Evolutionary conservation across 2,113 vertebrate genomes (phyloP), one percentile per base, ranked within the genome.

Genomic region (Alectura lathami): DNA sequence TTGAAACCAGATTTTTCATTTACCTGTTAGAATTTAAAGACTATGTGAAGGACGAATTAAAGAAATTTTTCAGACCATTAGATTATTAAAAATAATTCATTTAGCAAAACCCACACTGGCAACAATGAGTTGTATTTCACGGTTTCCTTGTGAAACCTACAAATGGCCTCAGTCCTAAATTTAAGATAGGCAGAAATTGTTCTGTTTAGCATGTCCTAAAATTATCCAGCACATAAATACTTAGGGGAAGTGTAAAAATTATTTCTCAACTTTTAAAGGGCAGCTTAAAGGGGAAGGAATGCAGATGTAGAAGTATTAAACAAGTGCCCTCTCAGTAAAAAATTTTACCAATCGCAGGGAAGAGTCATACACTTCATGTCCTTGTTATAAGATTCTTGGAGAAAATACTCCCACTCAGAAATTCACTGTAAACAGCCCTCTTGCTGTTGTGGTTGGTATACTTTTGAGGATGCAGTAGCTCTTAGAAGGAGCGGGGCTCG

Each of bases 351-450:
- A 75, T 75, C 47, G 27, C 34, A 69, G 27, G 60, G 42, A 90
- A 92, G 74, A 88, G 63, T 86, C 66, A 21, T 94, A 62, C 36
- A 32, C 24, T 83, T 96, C 56, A 70, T 27, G 85, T 96, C 86
- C 75, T 60, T 92, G 93, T 95, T 96, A 54, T 34, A 95, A 77
- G 80, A 92, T 82, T 95, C 43, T 51, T 96, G 64, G 83, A 92
- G 83, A 95, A 95, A 96, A 95, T 82, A 89, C 66, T 94, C 93
- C 96, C 83, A 96, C 95, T 94, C 94, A 82, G 93, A 92, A 96
- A 92, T 75, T 83, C 62, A 53, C 53, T 64, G 92, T 92, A 96
- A 75, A 94, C 92, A 93, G 79, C 81, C 73, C 72, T 93, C 77
- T 78, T 92, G 90, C 88, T 94, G 51, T 72, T 97, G 42, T 83